Evolutionary conservation across 2,113 vertebrate species (phyloP).

Genomic region (Grammomys dolichurus): DNA sequence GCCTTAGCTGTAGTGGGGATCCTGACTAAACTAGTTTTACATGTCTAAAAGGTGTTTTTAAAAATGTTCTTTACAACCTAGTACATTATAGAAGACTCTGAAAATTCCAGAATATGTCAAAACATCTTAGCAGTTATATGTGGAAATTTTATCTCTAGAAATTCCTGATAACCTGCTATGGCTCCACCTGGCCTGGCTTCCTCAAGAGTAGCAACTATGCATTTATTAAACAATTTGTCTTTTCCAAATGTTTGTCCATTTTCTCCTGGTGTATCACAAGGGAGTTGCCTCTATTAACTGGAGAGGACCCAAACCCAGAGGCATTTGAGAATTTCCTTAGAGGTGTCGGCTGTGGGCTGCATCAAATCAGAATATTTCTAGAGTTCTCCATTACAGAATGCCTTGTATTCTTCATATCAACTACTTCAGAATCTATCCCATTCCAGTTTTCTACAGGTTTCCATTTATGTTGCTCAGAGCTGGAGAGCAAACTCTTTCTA

Average conservation of each 20-base stretch:
- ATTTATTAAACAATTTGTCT: neutral
- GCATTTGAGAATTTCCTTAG: neutral
- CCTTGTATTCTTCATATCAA: conserved; percentile 91
- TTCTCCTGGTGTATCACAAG: conserved; percentile 88
- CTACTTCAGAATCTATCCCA: conserved; percentile 93
- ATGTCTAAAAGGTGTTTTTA: neutral
- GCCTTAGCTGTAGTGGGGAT: neutral
- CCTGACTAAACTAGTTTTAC: neutral
- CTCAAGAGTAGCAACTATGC: neutral
- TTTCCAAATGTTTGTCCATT: conserved; percentile 84
- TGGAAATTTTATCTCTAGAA: neutral
- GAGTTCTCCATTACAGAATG: conserved; percentile 84
- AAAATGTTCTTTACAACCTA: neutral
- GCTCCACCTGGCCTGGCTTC: neutral
- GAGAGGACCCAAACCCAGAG: neutral
- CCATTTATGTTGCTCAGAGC: conserved; percentile 76
- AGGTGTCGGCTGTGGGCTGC: conserved; percentile 27
- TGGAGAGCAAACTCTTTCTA: conserved; percentile 84
- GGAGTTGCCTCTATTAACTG: conserved; percentile 71
- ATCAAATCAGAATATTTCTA: conserved; percentile 37
- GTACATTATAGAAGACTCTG: neutral
- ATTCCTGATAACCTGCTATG: neutral
- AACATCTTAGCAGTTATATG: neutral
- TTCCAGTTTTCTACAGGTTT: conserved; percentile 89
- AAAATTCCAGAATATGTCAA: conserved; percentile 12